A percentile compares a stretch with the other conserved stretches of the same genome.
phyloP scores from a whole-genome alignment of 2,888 invertebrate species.

The Caenorhabditis macrosperma region DNA sequence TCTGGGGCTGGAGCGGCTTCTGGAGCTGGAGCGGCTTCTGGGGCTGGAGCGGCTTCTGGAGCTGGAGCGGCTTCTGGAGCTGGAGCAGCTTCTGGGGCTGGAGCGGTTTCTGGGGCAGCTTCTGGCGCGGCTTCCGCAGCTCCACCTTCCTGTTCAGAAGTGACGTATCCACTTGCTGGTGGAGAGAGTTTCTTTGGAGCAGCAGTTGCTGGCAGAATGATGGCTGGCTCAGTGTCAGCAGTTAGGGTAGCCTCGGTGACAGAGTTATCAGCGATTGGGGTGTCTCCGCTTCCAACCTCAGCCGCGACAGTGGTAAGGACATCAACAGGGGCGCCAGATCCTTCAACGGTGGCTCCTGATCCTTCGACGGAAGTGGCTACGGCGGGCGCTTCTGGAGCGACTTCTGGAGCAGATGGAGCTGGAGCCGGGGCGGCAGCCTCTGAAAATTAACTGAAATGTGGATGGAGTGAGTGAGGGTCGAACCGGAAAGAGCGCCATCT shows the following conservation, averaged over 20 bases:
- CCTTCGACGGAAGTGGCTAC: constrained; percentile 29
- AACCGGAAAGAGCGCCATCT: constrained; percentile 22
- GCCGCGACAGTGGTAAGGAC: constrained; percentile 19
- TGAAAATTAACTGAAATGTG: background rate
- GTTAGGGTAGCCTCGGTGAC: constrained; percentile 38
- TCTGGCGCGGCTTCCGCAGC: constrained; percentile 8
- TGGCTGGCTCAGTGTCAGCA: constrained; percentile 46
- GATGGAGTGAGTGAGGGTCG: background rate
- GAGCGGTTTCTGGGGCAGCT: constrained; percentile 7
- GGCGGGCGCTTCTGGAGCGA: background rate
- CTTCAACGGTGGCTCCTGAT: constrained; percentile 37
- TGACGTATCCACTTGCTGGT: constrained; percentile 58
- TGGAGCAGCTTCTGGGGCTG: constrained; percentile 19
- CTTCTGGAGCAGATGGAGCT: constrained; percentile 30
- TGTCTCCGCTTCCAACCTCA: constrained; percentile 21
- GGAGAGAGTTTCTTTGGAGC: constrained; percentile 42
- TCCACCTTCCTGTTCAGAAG: constrained; percentile 23
- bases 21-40: constrained; percentile 10
- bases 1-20: constrained; percentile 23
- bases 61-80: constrained; percentile 4
- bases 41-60: constrained; percentile 17
- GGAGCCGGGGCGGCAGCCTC: constrained; percentile 14
- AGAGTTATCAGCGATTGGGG: constrained; percentile 27
- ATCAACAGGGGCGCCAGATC: constrained; percentile 40
- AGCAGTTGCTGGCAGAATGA: constrained; percentile 42